Percentiles rank a stretch among this genome's conserved stretches.
Evolutionary conservation across 92 coral and sea anemone genomes (phyloP).

Genomic region (Siderastrea siderea): DNA sequence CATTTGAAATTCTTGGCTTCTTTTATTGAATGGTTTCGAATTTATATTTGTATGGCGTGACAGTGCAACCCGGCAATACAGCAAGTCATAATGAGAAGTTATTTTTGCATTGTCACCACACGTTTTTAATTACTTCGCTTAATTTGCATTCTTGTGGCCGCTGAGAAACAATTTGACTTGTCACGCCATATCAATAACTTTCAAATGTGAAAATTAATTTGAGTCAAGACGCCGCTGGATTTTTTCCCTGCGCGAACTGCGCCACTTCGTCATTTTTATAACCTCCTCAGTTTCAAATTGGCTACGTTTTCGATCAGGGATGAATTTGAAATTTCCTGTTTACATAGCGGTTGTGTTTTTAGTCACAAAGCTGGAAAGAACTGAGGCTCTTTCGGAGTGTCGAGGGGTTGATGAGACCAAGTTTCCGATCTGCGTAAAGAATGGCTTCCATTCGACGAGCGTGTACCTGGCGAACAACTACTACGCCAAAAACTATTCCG

Average conservation of each 20-base stretch:
- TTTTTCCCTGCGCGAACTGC: too few species aligned
- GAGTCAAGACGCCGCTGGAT: too few species aligned
- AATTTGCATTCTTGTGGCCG: too few species aligned
- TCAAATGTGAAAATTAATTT: too few species aligned
- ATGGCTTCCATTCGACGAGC: constrained; percentile 15
- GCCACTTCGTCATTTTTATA: too few species aligned
- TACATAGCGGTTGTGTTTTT: not conserved
- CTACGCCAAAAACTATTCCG: not conserved
- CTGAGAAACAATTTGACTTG: not conserved
- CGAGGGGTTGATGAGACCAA: not conserved
- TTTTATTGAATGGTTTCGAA: too few species aligned
- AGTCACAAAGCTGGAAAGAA: not conserved
- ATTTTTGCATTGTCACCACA: too few species aligned
- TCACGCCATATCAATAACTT: not conserved
- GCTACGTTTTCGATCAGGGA: not conserved
- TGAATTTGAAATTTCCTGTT: not conserved
- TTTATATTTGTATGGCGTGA: too few species aligned
- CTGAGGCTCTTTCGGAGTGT: constrained; percentile 17
- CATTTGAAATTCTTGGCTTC: too few species aligned
- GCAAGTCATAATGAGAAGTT: too few species aligned
- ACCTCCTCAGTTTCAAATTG: not conserved
- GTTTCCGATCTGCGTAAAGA: constrained; percentile 20
- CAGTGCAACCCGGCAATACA: too few species aligned
- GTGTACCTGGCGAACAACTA: not conserved
- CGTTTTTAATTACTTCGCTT: too few species aligned